phyloP scores from a whole-genome alignment of 2,888 invertebrate genomes.

The Eristalinus aeneus region DNA sequence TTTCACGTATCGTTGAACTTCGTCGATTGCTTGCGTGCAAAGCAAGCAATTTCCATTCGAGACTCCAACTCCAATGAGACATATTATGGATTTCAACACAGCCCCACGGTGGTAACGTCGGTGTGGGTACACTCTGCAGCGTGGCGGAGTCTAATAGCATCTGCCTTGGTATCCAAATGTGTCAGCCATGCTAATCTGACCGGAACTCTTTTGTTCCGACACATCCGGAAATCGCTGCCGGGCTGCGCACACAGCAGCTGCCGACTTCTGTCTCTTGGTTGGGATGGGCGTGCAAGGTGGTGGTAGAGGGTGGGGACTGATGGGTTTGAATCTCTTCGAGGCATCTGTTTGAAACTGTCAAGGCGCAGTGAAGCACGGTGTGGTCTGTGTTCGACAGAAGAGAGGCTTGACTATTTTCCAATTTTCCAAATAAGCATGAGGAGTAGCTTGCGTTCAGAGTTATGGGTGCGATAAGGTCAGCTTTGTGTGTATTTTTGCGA shows the following conservation, averaged over 20 bases:
- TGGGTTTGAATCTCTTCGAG: conserved; percentile 14
- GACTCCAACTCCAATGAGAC: conserved; percentile 56
- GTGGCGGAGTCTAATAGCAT: conserved; percentile 46
- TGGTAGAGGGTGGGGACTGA: not conserved
- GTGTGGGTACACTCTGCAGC: not conserved
- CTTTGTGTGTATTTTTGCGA: not conserved
- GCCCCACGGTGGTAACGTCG: not conserved
- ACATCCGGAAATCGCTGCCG: conserved; percentile 72
- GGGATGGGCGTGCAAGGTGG: not conserved
- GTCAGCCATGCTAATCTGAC: conserved; percentile 72
- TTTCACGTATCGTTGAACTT: conserved; percentile 72
- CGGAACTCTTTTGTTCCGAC: conserved; percentile 75
- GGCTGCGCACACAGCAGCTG: conserved; percentile 57
- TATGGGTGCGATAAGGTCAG: too few relatives aligned
- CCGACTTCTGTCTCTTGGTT: conserved; percentile 15
- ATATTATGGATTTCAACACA: conserved; percentile 61
- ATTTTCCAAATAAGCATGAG: not conserved
- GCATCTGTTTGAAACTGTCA: conserved; percentile 24
- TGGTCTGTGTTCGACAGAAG: conserved; percentile 14
- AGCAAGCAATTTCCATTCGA: conserved; percentile 58
- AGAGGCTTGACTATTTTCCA: conserved; percentile 52
- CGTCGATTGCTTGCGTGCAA: conserved; percentile 55
- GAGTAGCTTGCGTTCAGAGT: not conserved
- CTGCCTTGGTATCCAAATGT: conserved; percentile 62
- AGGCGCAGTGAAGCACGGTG: conserved; percentile 51